A percentile compares a stretch with the other conserved stretches of the same genome.
These are phyloP conservation scores for Hippocampus guttulatus DNA, from an alignment of 2,113 vertebrate species.

Conservation along the genomic window DNA sequence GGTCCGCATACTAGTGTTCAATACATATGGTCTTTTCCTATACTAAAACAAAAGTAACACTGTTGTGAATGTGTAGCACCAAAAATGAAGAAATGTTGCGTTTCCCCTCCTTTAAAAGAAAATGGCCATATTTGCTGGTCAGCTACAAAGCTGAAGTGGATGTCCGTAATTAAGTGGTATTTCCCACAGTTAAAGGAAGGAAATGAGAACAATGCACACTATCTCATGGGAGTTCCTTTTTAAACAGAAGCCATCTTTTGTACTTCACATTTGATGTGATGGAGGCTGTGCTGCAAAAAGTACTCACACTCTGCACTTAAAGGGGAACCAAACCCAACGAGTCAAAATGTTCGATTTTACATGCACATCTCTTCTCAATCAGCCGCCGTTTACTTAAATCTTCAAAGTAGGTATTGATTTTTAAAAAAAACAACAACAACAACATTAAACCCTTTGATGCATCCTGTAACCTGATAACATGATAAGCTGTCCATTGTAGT, in stretches of 20 bases:
- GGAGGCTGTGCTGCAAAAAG: not conserved
- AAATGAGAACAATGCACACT: slow-evolving; percentile 60
- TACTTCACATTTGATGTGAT: not conserved
- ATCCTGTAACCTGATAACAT: no score
- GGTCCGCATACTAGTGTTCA: not conserved
- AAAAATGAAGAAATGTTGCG: not conserved
- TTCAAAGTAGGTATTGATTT: not conserved
- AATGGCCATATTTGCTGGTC: slow-evolving; percentile 29
- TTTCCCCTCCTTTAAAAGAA: not conserved
- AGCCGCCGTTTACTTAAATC: not conserved
- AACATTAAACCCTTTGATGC: no score
- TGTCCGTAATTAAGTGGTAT: slow-evolving; percentile 50
- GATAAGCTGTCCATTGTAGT: not conserved
- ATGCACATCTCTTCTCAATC: not conserved
- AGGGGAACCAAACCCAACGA: not conserved
- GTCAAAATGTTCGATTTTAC: not conserved
- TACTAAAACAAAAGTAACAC: not conserved
- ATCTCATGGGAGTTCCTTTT: slow-evolving; percentile 9
- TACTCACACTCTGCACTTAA: not conserved
- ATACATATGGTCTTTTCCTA: not conserved
- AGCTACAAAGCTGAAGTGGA: slow-evolving; percentile 36
- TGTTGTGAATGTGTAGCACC: not conserved
- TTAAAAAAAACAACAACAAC: no score
- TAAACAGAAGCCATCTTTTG: slow-evolving; percentile 1
- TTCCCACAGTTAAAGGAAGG: slow-evolving; percentile 56